Evolutionary conservation across 2,888 invertebrate species (phyloP).

Genomic region (Epinotia ramella): DNA sequence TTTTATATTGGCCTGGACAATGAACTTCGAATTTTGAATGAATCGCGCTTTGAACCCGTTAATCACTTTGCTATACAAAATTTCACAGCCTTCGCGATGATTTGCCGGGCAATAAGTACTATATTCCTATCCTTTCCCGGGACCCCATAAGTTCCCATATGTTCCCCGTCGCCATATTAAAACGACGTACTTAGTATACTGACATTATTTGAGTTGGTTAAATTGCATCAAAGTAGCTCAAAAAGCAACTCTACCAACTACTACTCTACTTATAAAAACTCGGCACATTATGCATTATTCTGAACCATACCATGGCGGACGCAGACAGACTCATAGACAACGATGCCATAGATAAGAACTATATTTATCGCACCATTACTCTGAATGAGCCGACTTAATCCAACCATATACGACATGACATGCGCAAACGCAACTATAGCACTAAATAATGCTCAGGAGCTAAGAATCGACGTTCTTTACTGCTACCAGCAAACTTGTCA

Average conservation of each 20-base stretch:
- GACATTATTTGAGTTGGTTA: too few species aligned
- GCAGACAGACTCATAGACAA: conserved; percentile 1
- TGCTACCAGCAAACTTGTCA: not conserved
- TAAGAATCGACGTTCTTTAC: conserved; percentile 24
- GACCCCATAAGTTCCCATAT: not conserved
- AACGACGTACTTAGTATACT: not conserved
- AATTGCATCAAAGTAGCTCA: too few species aligned
- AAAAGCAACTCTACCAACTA: too few species aligned
- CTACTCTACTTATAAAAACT: too few species aligned
- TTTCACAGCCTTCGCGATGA: too few species aligned
- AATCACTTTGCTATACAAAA: too few species aligned
- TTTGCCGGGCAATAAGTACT: too few species aligned
- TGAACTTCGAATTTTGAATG: too few species aligned
- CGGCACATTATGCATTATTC: too few species aligned
- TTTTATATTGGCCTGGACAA: too few species aligned
- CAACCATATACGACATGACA: conserved; percentile 39
- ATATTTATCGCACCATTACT: conserved; percentile 45
- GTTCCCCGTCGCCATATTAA: not conserved
- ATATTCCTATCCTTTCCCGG: too few species aligned
- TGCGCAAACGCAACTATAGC: conserved; percentile 27
- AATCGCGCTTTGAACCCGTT: too few species aligned
- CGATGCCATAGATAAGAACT: conserved; percentile 27
- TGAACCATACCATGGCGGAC: not conserved
- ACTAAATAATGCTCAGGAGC: conserved; percentile 36
- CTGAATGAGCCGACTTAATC: conserved; percentile 38